Evolutionary conservation across 2,113 vertebrate genomes (phyloP).

Genomic region (Pundamilia nyererei): DNA sequence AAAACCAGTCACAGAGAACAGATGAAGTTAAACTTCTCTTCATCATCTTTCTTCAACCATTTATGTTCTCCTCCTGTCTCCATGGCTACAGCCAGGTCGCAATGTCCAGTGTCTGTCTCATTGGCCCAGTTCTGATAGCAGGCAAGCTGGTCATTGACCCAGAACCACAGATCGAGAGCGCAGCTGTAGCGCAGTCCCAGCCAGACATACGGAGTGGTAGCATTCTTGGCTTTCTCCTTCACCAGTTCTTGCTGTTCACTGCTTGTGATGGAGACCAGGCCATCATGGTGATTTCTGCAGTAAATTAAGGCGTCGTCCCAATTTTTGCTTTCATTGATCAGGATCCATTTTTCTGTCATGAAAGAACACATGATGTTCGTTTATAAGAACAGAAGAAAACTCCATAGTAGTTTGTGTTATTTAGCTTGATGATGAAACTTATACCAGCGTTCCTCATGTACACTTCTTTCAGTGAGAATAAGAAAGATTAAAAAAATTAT

Average conservation of each 20-base stretch:
- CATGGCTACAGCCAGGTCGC: slow-evolving; percentile 1
- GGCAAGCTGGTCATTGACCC: not conserved
- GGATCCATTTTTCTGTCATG: not conserved
- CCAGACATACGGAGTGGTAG: not conserved
- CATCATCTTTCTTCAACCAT: not conserved
- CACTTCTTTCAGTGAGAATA: not conserved
- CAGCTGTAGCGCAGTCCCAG: slow-evolving; percentile 32
- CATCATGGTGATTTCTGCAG: not conserved
- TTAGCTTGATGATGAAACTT: not conserved
- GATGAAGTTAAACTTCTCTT: not conserved
- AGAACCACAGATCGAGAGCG: slow-evolving; percentile 22
- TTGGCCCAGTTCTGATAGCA: not conserved
- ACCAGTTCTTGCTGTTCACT: not conserved
- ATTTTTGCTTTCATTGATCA: not conserved
- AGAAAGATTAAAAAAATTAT: fast-evolving
- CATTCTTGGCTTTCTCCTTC: not conserved
- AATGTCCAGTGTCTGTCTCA: fast-evolving
- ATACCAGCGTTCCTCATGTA: fast-evolving
- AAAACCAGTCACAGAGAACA: not conserved
- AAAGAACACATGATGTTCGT: not conserved
- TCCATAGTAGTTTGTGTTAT: not conserved
- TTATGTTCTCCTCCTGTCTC: not conserved
- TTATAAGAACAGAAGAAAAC: fast-evolving
- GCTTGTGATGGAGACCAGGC: slow-evolving; percentile 15
- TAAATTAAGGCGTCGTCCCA: slow-evolving; percentile 5